These are phyloP conservation scores for Linurgus olivaceus DNA, from an alignment of 2,797 vertebrate species.

Conservation along the genomic window DNA sequence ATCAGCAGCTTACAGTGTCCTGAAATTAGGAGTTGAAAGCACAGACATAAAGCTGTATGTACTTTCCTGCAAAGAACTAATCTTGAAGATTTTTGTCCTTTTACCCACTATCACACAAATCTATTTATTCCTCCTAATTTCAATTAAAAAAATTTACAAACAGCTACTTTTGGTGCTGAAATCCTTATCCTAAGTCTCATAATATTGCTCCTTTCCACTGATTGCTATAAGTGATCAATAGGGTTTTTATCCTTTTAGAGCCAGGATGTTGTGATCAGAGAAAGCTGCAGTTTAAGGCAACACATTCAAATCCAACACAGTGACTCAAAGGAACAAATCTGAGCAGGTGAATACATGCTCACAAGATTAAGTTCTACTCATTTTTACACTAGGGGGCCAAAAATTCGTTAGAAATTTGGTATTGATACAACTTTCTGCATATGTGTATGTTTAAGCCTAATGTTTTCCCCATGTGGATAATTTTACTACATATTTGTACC, in stretches of 20 bases:
- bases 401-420: not conserved
- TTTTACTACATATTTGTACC: not conserved
- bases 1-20: not conserved
- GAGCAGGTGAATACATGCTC: not conserved
- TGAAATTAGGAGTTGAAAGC: not conserved
- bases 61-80: not conserved
- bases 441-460: not conserved
- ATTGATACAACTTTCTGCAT: not conserved
- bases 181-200: not conserved
- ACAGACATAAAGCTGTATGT: not conserved
- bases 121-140: not conserved
- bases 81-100: not conserved
- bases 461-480: not conserved
- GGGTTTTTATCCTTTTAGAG: not conserved
- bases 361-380: not conserved
- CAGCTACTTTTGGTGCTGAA: not conserved
- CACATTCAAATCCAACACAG: not conserved
- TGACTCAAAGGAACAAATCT: not conserved
- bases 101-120: not conserved
- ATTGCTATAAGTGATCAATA: not conserved
- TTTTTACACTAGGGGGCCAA: not conserved
- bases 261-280: not conserved
- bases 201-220: not conserved
- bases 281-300: not conserved
- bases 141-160: not conserved